phyloP scores from a whole-genome alignment of 2,113 vertebrate genomes.

The Enhydra lutris region DNA sequence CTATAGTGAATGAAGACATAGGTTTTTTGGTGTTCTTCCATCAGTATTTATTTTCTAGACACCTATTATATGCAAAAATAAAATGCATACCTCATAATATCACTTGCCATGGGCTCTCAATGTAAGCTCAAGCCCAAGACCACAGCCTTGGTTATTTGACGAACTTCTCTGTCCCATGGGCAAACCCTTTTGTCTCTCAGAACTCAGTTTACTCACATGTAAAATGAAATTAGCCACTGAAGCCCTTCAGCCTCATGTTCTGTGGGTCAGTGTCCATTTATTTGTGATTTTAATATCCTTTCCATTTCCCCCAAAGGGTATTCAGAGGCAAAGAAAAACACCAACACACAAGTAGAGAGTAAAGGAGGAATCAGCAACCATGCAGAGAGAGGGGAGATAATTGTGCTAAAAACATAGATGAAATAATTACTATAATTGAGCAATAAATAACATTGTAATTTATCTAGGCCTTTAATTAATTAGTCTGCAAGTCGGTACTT shows the following conservation, averaged over 20 bases:
- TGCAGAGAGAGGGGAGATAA: slow-evolving; percentile 34
- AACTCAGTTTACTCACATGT: not conserved
- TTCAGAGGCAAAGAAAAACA: not conserved
- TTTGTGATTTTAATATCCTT: not conserved
- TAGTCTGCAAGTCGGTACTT: not conserved
- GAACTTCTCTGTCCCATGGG: not conserved
- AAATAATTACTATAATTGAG: slow-evolving; percentile 68
- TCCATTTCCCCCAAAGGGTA: not conserved
- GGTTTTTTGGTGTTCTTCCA: not conserved
- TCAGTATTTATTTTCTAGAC: not conserved
- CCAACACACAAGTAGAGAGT: not conserved
- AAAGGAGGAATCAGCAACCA: not conserved
- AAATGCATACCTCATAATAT: not conserved
- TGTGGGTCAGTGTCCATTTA: not conserved
- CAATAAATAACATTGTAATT: slow-evolving; percentile 57
- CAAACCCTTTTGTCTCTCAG: not conserved
- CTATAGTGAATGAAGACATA: not conserved
- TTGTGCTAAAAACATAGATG: slow-evolving; percentile 32
- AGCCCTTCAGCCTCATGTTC: not conserved
- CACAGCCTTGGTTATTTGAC: not conserved
- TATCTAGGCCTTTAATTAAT: slow-evolving; percentile 58
- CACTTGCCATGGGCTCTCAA: not conserved
- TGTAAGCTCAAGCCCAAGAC: not conserved
- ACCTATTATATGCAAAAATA: not conserved
- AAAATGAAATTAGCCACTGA: not conserved